Evolutionary conservation across 2,888 invertebrate species (phyloP).

Genomic region (Conops quadrifasciatus): DNA sequence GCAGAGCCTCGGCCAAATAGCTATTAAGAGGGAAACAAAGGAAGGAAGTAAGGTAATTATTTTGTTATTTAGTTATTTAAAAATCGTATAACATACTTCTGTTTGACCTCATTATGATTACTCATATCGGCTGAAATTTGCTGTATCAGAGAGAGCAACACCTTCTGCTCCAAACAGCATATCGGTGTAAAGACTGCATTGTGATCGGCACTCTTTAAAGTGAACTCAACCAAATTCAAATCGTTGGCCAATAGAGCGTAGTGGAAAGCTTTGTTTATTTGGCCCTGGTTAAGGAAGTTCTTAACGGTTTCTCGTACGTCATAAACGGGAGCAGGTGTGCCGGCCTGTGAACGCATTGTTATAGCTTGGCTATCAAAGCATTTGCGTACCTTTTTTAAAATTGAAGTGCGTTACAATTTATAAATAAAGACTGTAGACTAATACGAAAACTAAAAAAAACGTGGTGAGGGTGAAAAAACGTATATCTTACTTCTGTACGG

Average conservation of each 20-base stretch:
- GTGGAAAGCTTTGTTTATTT: conserved; percentile 88
- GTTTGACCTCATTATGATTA: conserved; percentile 83
- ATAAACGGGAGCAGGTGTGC: conserved; percentile 75
- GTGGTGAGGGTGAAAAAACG: neutral
- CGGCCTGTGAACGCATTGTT: conserved; percentile 75
- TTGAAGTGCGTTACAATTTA: neutral
- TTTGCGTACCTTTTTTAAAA: conserved; percentile 55
- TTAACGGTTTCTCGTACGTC: conserved; percentile 75
- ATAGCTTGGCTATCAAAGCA: conserved; percentile 71
- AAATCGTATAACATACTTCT: conserved; percentile 69
- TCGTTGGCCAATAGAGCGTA: conserved; percentile 89
- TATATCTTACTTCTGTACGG: conserved; percentile 54
- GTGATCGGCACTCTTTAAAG: conserved; percentile 86
- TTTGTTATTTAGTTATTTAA: neutral
- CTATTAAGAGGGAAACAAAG: conserved; percentile 66
- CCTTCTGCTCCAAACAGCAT: conserved; percentile 85
- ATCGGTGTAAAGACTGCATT: conserved; percentile 76
- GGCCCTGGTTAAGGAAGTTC: conserved; percentile 74
- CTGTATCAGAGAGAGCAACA: conserved; percentile 91
- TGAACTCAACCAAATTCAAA: conserved; percentile 83
- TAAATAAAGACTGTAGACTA: neutral
- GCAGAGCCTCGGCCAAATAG: conserved; percentile 86
- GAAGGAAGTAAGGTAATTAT: neutral
- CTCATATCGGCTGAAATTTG: conserved; percentile 91
- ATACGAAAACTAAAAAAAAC: neutral